A percentile compares a stretch with the other conserved stretches of the same genome.
phyloP scores from a whole-genome alignment of 2,113 vertebrate genomes.

The Poeciliopsis occidentalis region DNA sequence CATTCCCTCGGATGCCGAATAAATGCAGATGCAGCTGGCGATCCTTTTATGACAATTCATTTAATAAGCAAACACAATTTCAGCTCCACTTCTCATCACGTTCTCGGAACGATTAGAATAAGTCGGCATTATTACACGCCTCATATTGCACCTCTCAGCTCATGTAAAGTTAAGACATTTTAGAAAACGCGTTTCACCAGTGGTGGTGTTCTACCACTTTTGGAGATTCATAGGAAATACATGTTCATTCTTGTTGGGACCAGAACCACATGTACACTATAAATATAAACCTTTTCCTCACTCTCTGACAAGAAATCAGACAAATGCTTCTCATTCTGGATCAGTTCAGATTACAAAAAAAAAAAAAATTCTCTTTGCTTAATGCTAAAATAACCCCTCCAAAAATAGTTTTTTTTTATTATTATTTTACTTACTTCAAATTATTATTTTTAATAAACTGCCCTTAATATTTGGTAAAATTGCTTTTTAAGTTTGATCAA shows the following conservation, averaged over 20 bases:
- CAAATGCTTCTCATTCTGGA: not conserved
- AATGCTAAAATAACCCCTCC: too few species aligned
- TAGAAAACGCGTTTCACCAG: not conserved
- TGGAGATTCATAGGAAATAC: not conserved
- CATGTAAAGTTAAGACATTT: not conserved
- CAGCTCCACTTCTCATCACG: not conserved
- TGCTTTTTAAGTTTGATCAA: not conserved
- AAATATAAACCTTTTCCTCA: not conserved
- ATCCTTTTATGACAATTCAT: slow-evolving; percentile 34
- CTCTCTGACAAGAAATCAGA: not conserved
- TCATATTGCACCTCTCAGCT: not conserved
- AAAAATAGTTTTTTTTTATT: too few species aligned
- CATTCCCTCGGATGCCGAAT: slow-evolving; percentile 22
- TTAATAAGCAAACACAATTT: not conserved
- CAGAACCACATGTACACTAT: not conserved
- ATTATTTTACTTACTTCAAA: too few species aligned
- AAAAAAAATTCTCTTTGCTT: too few species aligned
- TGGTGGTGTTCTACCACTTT: not conserved
- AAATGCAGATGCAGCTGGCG: slow-evolving; percentile 14
- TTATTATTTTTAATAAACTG: too few species aligned
- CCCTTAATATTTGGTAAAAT: too few species aligned
- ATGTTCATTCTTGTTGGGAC: not conserved
- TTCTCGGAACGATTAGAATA: not conserved
- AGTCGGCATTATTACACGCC: not conserved
- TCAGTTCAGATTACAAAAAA: not conserved